These are phyloP conservation scores for Characodon lateralis DNA, from an alignment of 2,797 vertebrate species.

Conservation along the genomic window DNA sequence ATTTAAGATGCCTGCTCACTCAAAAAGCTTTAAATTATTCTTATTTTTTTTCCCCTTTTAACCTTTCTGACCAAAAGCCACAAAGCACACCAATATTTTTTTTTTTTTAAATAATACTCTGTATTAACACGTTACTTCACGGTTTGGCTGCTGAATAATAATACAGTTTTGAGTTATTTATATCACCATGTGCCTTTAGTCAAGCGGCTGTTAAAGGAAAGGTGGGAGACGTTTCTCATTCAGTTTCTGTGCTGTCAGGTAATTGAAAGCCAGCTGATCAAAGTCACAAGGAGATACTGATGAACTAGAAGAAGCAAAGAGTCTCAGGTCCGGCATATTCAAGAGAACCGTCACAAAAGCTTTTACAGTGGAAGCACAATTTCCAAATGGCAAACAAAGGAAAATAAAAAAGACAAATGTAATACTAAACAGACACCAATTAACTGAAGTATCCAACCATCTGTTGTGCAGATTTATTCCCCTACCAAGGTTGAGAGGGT, in stretches of 20 bases:
- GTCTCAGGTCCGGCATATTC: constrained; percentile 22
- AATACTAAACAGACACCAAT: constrained; percentile 56
- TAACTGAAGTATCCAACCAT: constrained; percentile 58
- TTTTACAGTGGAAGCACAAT: constrained; percentile 28
- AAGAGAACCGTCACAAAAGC: constrained; percentile 35
- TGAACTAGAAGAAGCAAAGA: constrained; percentile 33
- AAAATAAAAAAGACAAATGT: constrained; percentile 22
- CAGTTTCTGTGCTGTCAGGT: constrained; percentile 42
- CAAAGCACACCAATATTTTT: not conserved
- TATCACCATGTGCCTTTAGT: constrained; percentile 22
- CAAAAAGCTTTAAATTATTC: not conserved
- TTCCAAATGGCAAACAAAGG: constrained; percentile 16
- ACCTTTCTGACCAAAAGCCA: constrained; percentile 38
- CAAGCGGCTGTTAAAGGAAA: constrained; percentile 32
- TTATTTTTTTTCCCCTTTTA: constrained; percentile 33
- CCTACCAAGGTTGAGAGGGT: constrained; percentile 50
- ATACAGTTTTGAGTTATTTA: constrained; percentile 31
- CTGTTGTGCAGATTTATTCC: constrained; percentile 47
- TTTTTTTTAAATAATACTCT: not conserved
- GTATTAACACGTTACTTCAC: constrained; percentile 7
- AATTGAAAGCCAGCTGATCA: constrained; percentile 50
- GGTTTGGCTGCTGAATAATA: constrained; percentile 30
- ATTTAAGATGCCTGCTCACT: constrained; percentile 41
- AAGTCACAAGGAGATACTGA: constrained; percentile 41
- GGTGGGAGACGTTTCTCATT: constrained; percentile 5